A percentile compares a stretch with the other conserved stretches of the same genome.
Conservation (phyloP, 2,113 vertebrate species). For the Ia io region DNA sequence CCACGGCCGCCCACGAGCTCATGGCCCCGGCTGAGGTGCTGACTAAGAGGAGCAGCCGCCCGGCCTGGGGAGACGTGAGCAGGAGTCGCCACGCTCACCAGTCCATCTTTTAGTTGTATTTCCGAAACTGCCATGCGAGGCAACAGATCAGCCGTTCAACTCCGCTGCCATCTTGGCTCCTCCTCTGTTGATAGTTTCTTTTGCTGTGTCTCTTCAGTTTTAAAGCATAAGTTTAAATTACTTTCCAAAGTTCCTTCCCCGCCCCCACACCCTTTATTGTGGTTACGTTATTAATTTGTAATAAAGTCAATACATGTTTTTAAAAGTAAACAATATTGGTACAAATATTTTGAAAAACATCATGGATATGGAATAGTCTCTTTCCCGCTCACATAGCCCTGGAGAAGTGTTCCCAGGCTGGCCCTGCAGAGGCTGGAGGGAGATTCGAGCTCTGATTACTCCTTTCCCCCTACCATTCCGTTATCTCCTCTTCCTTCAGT, state of each 20-base stretch:
- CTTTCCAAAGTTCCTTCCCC: background rate
- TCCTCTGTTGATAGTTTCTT: too few relatives aligned
- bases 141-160: too few relatives aligned
- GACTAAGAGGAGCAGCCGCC: too few relatives aligned
- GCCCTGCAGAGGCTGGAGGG: background rate
- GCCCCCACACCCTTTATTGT: background rate
- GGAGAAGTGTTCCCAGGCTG: background rate
- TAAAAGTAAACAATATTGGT: background rate
- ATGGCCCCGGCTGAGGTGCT: too few relatives aligned
- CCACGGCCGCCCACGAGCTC: too few relatives aligned
- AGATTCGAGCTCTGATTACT: background rate
- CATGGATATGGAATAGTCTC: background rate
- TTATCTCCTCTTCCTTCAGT: background rate
- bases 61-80: too few relatives aligned
- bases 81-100: too few relatives aligned
- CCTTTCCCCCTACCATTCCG: background rate
- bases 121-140: too few relatives aligned
- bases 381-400: background rate
- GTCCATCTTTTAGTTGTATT: too few relatives aligned
- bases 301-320: background rate
- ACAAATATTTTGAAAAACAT: background rate
- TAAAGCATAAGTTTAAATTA: background rate
- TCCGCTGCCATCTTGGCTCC: too few relatives aligned
- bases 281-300: constrained; percentile 9
- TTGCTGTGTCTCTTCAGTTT: background rate